Evolutionary conservation across 2,888 invertebrate genomes (phyloP), one percentile per base, ranked within the genome.

Genomic region (Blomia tropicalis): DNA sequence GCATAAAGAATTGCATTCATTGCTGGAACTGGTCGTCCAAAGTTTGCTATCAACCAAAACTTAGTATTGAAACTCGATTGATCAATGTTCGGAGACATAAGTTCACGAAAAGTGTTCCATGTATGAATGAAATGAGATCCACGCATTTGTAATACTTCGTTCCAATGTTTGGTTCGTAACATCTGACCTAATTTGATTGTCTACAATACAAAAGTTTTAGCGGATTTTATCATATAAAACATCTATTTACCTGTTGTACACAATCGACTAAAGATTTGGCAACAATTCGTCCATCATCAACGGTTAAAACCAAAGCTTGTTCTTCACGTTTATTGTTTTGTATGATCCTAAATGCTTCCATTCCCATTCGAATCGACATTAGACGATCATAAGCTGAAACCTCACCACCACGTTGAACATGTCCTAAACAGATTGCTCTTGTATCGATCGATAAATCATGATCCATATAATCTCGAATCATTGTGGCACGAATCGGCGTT

Each of bases 1-100:
- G 95, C 91, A 58, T 96, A 84, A 56, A 96, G 91, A 0, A 93
- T 92, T 2, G 98, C 93, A 76, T 98, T 99, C 91, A 98, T 95
- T 64, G 98, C 98, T 75, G 96, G 95, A 44, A 95, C 91, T 0
- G 98, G 98, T 23, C 96, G 95, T 65, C 98, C 98, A 67, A 96
- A 85, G 74, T 95, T 93, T 84, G 98, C 87, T 47, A 98, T 85
- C 11, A n/a, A 7, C 51, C 51, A 47, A 47, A 27, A 25, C 14
- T 7, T 7, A 7, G 7, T 22, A 11, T 47, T 7, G 5, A 11
- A 7, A 14, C n/a, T 22, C 51, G 7, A 7, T 7, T 22, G 7
- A 7, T 14, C 51, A 14, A 11, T 19, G 22, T 19, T 47, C 7
- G 5, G 7, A 7, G 56, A 56, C 56, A 56, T 56, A 2, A 56